Percentiles rank a stretch among this genome's conserved stretches.
These are phyloP conservation scores for Echiichthys vipera DNA, from an alignment of 2,797 vertebrate genomes.

Conservation along the genomic window DNA sequence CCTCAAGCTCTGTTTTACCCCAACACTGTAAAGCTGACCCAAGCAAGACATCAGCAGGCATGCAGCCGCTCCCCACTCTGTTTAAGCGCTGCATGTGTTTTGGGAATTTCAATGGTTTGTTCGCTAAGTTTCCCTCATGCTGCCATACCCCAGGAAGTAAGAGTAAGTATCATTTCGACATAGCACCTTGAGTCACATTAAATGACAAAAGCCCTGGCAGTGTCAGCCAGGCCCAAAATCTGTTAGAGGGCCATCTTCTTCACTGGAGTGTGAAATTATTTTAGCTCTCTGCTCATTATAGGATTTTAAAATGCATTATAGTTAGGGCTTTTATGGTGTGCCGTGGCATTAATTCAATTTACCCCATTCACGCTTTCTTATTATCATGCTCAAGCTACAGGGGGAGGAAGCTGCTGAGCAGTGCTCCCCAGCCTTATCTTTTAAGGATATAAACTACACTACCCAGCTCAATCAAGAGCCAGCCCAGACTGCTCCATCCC, in stretches of 20 bases:
- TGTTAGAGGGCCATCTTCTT: conserved; percentile 79
- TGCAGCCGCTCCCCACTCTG: conserved; percentile 37
- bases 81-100: conserved; percentile 43
- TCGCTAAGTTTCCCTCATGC: conserved; percentile 40
- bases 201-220: conserved; percentile 75
- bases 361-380: conserved; percentile 82
- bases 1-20: conserved; percentile 57
- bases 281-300: conserved; percentile 84
- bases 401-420: conserved; percentile 79
- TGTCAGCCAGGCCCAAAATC: conserved; percentile 77
- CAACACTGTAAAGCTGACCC: conserved; percentile 67
- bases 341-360: conserved; percentile 85
- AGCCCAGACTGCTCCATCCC: conserved; percentile 65
- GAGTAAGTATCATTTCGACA: conserved; percentile 70
- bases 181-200: conserved; percentile 73
- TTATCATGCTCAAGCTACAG: conserved; percentile 78
- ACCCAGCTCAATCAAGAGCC: conserved; percentile 79
- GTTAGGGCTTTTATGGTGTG: conserved; percentile 83
- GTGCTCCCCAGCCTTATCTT: conserved; percentile 79
- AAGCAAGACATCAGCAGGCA: conserved; percentile 54
- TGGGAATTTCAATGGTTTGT: conserved; percentile 41
- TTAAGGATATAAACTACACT: conserved; percentile 82
- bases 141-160: conserved; percentile 58
- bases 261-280: conserved; percentile 85
- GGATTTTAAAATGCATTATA: conserved; percentile 86